Base-by-base conservation (phyloP, 2,888 invertebrate species). In the Pyrrhosoma nymphula region DNA sequence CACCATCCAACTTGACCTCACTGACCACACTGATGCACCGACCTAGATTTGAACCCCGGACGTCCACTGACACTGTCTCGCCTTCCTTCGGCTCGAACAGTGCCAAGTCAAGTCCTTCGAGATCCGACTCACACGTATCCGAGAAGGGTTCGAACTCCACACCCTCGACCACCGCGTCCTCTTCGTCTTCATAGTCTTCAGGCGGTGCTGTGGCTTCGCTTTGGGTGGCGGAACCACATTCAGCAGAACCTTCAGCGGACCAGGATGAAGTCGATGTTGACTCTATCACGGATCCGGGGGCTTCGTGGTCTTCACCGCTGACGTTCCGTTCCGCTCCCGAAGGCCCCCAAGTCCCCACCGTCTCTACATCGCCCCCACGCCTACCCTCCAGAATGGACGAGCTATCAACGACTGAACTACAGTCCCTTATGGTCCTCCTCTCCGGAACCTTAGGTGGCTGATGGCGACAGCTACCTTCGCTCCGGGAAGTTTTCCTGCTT, bases 101-200 rank as follows among this genome's bases (percentile, higher is more conserved):
- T 96, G 98, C 97, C 96, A 98, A 97, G 97, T 98, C 98, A 96
- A 98, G 97, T 96, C 98, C 98, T 96, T 98, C 98, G 97, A 98
- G 98, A 97, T 98, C 98, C 96, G 96, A 96, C 60, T 96, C 96
- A 90, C 96, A 96, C 75, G 96, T 96, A 95, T 97, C 97, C 96
- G 97, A 97, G 96, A 97, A 97, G 96, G 97, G 97, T 96, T 97
- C 97, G 96, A 97, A 97, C 96, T 97, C 97, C 96, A 97, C 97
- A 96, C 97, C 97, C 96, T 97, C 97, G 96, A 97, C 97, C 56
- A 97, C 97, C 26, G 95, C 95, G 88, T 95, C 95, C 88, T 96
- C 96, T 35, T 96, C 96, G 95, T 95, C 96, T 35, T 96, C 96
- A 91, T 95, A 96, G 95, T 95, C 96, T 14, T 95, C 96, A 95